phyloP scores from a whole-genome alignment of 2,888 invertebrate species.

The Leptothorax acervorum region DNA sequence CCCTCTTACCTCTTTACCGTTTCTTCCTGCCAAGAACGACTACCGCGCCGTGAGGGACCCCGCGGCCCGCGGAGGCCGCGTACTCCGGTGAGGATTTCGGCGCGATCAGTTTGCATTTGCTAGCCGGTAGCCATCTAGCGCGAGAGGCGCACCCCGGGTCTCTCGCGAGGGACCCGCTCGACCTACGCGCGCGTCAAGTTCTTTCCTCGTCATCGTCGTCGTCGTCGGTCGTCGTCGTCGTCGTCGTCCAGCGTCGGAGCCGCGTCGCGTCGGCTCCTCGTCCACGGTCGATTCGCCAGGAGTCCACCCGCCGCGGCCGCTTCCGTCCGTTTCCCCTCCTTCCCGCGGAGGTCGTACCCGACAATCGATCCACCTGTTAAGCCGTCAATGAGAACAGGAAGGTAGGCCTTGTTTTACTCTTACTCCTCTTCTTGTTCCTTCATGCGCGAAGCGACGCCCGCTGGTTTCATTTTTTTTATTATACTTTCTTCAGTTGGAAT shows the following conservation, averaged over 20 bases:
- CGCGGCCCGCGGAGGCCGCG: slow-evolving; percentile 50
- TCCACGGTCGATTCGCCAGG: slow-evolving; percentile 13
- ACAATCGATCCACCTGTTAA: slow-evolving; percentile 71
- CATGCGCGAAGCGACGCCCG: too few species aligned
- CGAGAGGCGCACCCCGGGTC: slow-evolving; percentile 59
- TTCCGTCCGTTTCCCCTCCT: background rate
- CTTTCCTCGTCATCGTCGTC: slow-evolving; percentile 10
- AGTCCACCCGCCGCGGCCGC: too few species aligned
- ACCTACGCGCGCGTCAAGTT: background rate
- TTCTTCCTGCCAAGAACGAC: slow-evolving; percentile 80
- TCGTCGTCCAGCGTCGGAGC: slow-evolving; percentile 22
- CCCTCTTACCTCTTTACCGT: slow-evolving; percentile 77
- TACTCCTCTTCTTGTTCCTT: background rate
- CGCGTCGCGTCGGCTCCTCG: background rate
- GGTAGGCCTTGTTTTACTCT: slow-evolving; percentile 66
- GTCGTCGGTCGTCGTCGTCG: background rate
- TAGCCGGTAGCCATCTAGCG: slow-evolving; percentile 78
- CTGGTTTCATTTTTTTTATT: background rate
- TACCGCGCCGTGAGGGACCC: slow-evolving; percentile 74
- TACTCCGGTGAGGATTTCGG: slow-evolving; percentile 77
- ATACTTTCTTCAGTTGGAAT: background rate
- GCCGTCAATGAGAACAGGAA: slow-evolving; percentile 74
- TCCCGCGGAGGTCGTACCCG: slow-evolving; percentile 2
- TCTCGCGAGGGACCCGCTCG: background rate
- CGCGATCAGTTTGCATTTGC: slow-evolving; percentile 81